These are phyloP conservation scores for Muntiacus reevesi DNA, from an alignment of 2,113 vertebrate species.

Conservation along the genomic window DNA sequence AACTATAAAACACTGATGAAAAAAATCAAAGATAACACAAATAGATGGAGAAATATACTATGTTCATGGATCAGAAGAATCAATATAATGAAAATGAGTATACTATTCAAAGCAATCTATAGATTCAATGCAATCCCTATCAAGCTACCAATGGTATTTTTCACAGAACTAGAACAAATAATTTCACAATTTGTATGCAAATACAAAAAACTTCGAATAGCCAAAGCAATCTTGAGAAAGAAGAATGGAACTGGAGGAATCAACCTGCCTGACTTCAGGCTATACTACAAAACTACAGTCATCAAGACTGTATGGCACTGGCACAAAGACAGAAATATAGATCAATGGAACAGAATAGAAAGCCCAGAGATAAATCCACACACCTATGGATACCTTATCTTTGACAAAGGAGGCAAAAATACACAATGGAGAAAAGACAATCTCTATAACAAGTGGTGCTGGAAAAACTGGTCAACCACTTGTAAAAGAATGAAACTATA, in stretches of 20 bases:
- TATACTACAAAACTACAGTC: not conserved
- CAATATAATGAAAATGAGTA: not conserved
- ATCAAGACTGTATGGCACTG: not conserved
- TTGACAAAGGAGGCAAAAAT: not conserved
- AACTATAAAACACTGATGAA: not conserved
- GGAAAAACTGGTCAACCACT: not conserved
- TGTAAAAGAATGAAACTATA: not conserved
- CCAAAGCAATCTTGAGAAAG: not conserved
- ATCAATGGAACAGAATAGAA: not conserved
- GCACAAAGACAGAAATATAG: not conserved
- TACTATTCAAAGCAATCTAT: not conserved
- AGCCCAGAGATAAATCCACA: not conserved
- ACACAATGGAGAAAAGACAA: not conserved
- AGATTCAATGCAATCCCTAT: not conserved
- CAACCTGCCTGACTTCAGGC: not conserved
- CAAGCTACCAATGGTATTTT: not conserved
- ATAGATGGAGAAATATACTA: not conserved
- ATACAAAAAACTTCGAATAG: accelerated
- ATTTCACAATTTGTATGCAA: not conserved
- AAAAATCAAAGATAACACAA: not conserved
- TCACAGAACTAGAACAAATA: not conserved
- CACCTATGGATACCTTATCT: not conserved
- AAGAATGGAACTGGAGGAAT: not conserved
- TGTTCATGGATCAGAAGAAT: not conserved
- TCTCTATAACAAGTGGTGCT: not conserved